phyloP scores from a whole-genome alignment of 2,888 invertebrate species.

The Eledone cirrhosa region DNA sequence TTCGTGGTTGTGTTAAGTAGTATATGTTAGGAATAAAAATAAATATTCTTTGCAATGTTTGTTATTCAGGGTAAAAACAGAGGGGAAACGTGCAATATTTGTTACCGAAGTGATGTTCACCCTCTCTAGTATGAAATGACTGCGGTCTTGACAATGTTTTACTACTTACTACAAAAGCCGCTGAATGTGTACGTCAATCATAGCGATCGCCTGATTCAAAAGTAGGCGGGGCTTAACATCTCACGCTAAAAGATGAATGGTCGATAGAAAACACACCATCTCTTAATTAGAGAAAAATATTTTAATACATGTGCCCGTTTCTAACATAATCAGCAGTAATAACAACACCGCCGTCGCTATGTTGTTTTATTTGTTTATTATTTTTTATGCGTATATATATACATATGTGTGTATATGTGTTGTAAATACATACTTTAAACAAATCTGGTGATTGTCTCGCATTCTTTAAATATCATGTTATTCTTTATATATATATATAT shows the following conservation, averaged over 20 bases:
- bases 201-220: not conserved
- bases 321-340: not conserved
- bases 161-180: too few species aligned
- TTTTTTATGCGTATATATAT: not conserved
- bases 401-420: not conserved
- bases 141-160: too few species aligned
- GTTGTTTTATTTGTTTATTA: not conserved
- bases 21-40: slow-evolving; percentile 10
- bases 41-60: not conserved
- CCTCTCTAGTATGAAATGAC: too few species aligned
- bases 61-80: not conserved
- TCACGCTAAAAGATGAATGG: slow-evolving; percentile 25
- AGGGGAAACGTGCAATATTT: too few species aligned
- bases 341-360: not conserved
- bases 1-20: not conserved
- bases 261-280: slow-evolving; percentile 22
- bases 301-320: slow-evolving; percentile 19
- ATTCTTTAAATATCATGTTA: too few species aligned
- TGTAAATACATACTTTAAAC: too few species aligned
- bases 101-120: too few species aligned
- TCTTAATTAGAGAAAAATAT: not conserved
- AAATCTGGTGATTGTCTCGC: too few species aligned
- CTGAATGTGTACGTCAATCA: slow-evolving; percentile 14
- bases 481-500: too few species aligned
- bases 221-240: not conserved